Evolutionary conservation across 2,113 vertebrate genomes (phyloP), one percentile per base, ranked within the genome.

Genomic region (Tupaia chinensis): DNA sequence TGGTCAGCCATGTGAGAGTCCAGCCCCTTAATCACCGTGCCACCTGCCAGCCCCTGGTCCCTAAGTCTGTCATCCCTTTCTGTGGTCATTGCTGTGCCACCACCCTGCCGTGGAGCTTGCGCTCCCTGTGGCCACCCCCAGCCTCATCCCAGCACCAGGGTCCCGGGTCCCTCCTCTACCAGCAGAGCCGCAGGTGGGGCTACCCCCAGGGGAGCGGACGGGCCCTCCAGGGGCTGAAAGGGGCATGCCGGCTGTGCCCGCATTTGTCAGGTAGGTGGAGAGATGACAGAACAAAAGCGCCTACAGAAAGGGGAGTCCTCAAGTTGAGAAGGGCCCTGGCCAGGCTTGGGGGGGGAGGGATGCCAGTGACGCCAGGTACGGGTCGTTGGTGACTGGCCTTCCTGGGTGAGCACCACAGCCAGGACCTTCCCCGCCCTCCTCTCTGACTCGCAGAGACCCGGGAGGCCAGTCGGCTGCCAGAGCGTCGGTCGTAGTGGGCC

Each of bases 331-430:
- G 69, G 32, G 7, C 32, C 14, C 7, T 2, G 74, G 70, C 80
- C 14, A 7, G 32, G 66, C n/a, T 2, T 44, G n/a, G 79, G 29
- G 6, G 0, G 70, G 25, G n/a, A 1, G 60, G 63, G 22, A n/a
- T 0, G 1, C 54, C 16, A 8, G 0, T 4, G 54, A 12, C 25
- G 29, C 0, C 0, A 2, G 13, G 56, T 29, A 66, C 72, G 17
- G 60, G n/a, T 4, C 78, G 54, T 11, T 15, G 17, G 74, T 25
- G 44, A 0, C 11, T 4, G 66, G 81, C 1, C 29, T 88, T 54
- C 78, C 54, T 65, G 54, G 34, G 29, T 20, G 13, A 70, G 44
- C 11, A 6, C 14, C 5, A 9, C 1, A 63, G 9, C 23, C 19
- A 58, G 72, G 29, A 22, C 13, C 9, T 13, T n/a, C 9, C 13